Evolutionary conservation across 2,113 vertebrate genomes (phyloP).

Genomic region (Phyllopteryx taeniolatus): DNA sequence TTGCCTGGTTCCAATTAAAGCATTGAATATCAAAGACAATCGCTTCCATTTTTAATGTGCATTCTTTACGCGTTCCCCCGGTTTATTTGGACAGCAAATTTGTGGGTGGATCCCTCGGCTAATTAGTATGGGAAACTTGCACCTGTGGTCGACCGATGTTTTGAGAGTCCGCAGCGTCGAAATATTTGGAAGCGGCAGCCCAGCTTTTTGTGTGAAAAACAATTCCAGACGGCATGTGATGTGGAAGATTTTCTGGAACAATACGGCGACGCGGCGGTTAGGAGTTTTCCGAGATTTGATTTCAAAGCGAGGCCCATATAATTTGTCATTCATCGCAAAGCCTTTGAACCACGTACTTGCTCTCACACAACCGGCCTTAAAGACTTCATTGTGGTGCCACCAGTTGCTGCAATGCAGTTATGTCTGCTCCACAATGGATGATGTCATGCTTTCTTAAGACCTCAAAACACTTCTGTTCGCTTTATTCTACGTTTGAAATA

Average conservation of each 20-base stretch:
- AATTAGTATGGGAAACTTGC: conserved; percentile 74
- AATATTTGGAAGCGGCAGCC: conserved; percentile 62
- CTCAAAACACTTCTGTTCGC: background rate
- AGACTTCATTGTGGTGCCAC: conserved; percentile 7
- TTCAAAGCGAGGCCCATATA: conserved; percentile 8
- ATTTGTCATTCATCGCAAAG: conserved; percentile 40
- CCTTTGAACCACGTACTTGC: conserved; percentile 11
- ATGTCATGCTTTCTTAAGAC: conserved; percentile 4
- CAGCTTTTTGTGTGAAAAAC: conserved; percentile 47
- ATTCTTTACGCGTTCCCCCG: conserved; percentile 65
- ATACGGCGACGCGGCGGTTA: conserved; percentile 28
- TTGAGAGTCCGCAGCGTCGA: conserved; percentile 65
- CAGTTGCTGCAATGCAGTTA: conserved; percentile 1
- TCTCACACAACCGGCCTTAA: background rate
- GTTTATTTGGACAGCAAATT: conserved; percentile 73
- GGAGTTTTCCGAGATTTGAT: conserved; percentile 30
- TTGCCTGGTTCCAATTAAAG: conserved; percentile 72
- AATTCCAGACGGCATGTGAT: conserved; percentile 57
- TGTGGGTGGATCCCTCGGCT: conserved; percentile 68
- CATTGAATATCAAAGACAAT: conserved; percentile 74
- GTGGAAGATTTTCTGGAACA: conserved; percentile 55
- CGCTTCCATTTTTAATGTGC: conserved; percentile 67
- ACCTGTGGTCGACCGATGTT: conserved; percentile 75
- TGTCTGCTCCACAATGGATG: conserved; percentile 2
- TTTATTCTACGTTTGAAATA: background rate